Evolutionary conservation across 2,113 vertebrate species (phyloP).

Genomic region (Poicephalus meyeri): DNA sequence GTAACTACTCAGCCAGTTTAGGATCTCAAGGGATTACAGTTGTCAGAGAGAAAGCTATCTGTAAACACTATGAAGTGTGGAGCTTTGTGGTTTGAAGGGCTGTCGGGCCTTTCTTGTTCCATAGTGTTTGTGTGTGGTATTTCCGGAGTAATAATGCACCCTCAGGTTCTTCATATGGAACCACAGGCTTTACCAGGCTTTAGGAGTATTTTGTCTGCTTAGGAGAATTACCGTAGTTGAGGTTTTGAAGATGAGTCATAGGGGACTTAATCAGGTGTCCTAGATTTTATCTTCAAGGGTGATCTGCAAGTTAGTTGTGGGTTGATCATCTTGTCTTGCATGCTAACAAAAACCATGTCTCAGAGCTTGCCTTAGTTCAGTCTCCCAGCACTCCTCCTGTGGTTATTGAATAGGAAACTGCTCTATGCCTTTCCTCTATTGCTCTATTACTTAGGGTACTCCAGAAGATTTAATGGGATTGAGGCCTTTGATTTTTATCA

Average conservation of each 20-base stretch:
- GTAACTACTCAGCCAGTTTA: neutral
- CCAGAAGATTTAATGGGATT: neutral
- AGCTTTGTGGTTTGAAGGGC: neutral
- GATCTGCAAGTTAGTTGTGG: neutral
- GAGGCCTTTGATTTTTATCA: neutral
- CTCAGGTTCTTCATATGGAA: neutral
- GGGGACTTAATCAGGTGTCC: neutral
- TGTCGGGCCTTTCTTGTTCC: neutral
- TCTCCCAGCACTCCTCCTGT: neutral
- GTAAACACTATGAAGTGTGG: neutral
- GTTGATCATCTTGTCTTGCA: neutral
- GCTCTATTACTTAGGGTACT: neutral
- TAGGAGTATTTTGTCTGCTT: neutral
- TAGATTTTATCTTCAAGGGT: neutral
- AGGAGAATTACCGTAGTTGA: neutral
- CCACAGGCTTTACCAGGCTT: neutral
- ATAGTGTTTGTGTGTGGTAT: neutral
- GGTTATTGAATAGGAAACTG: neutral
- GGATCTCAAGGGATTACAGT: neutral
- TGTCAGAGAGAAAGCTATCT: neutral
- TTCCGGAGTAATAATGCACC: neutral
- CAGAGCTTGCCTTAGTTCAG: neutral
- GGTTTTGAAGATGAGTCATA: neutral
- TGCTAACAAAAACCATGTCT: neutral
- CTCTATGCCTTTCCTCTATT: neutral